phyloP scores from a whole-genome alignment of 2,797 vertebrate species.

The Pachyuromys duprasi region DNA sequence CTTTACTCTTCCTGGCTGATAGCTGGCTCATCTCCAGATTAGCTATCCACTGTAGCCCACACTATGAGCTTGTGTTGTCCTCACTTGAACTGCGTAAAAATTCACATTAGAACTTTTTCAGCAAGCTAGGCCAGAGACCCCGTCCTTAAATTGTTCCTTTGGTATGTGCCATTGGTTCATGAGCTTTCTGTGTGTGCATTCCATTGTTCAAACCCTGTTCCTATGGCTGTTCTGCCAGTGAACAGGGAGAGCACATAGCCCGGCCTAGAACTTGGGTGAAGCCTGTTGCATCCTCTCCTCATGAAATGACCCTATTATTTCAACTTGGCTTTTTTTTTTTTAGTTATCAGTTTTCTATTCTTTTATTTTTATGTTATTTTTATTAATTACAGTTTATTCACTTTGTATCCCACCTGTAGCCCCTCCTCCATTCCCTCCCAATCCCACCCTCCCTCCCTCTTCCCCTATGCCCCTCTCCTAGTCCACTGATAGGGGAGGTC shows the following conservation, averaged over 20 bases:
- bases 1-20: not conserved
- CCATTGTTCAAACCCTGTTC: not conserved
- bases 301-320: not conserved
- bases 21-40: not conserved
- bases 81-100: not conserved
- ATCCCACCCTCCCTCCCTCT: no score
- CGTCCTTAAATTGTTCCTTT: not conserved
- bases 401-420: no score
- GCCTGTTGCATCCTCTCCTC: not conserved
- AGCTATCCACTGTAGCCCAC: not conserved
- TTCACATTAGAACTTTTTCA: not conserved
- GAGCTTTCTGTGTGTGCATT: not conserved
- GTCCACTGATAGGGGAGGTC: no score
- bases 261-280: not conserved
- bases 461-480: no score
- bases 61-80: not conserved
- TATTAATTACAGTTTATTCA: no score
- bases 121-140: not conserved
- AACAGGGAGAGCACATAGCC: not conserved
- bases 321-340: not conserved
- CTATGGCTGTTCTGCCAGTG: not conserved
- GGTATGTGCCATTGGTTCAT: not conserved
- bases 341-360: no score
- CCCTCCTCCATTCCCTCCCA: no score
- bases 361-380: no score